Evolutionary conservation across 2,113 vertebrate genomes (phyloP).

Genomic region (Crotalus horridus): DNA sequence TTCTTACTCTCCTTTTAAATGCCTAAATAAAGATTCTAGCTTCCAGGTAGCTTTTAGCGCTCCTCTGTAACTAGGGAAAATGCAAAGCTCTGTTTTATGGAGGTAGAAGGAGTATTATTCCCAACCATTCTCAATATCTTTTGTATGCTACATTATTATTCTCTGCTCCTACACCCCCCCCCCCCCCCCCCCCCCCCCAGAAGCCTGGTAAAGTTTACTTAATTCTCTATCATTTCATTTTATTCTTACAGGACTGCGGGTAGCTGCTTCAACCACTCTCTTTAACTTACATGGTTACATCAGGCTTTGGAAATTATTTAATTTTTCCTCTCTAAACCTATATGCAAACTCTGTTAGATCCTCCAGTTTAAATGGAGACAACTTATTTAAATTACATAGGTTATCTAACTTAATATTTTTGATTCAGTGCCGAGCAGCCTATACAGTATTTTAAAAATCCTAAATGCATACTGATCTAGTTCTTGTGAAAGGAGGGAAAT

Average conservation of each 20-base stretch:
- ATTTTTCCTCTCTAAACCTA: neutral
- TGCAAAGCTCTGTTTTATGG: neutral
- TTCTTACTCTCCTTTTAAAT: neutral
- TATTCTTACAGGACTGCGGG: neutral
- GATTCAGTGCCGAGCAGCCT: neutral
- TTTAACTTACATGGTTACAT: neutral
- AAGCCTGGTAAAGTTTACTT: neutral
- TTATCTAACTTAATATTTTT: neutral
- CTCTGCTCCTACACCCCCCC: neutral
- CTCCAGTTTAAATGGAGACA: neutral
- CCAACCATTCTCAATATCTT: neutral
- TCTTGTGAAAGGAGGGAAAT: neutral
- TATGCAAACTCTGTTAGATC: neutral
- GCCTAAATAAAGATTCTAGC: neutral
- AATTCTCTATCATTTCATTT: neutral
- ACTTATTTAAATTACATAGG: neutral
- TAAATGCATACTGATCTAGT: neutral
- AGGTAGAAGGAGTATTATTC: neutral
- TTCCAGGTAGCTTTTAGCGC: neutral
- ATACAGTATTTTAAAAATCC: neutral
- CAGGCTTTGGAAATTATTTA: no score
- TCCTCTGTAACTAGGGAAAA: neutral
- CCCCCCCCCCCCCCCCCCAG: rapidly evolving
- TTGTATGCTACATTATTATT: neutral
- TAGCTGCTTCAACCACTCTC: neutral